phyloP scores from a whole-genome alignment of 2,113 vertebrate genomes.

The Epinephelus lanceolatus region DNA sequence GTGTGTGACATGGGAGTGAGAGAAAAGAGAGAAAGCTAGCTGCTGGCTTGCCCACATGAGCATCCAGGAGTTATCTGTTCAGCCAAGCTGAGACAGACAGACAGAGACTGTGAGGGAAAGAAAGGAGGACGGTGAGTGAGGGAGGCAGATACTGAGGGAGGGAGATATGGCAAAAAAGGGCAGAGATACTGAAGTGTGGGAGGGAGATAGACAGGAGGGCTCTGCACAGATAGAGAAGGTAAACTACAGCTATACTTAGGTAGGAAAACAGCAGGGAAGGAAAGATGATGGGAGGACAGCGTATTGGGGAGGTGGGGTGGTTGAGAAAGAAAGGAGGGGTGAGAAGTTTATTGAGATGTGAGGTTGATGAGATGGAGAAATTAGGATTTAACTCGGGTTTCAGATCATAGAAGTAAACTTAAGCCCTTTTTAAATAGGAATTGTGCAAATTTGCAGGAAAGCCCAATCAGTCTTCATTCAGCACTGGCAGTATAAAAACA shows the following conservation, averaged over 20 bases:
- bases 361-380: conserved; percentile 1
- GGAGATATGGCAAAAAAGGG: conserved; percentile 67
- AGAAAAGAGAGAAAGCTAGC: conserved; percentile 21
- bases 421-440: too few relatives aligned
- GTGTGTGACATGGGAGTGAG: conserved; percentile 19
- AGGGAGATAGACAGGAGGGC: conserved; percentile 56
- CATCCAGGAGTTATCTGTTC: conserved; percentile 72
- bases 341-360: conserved; percentile 17
- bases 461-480: too few relatives aligned
- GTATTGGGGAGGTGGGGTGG: background rate
- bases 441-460: too few relatives aligned
- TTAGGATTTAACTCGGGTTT: conserved; percentile 5
- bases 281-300: background rate
- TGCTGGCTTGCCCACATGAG: conserved; percentile 51
- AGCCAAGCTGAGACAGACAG: conserved; percentile 68
- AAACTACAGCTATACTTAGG: conserved; percentile 51
- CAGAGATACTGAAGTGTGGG: conserved; percentile 68
- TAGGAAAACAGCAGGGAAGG: background rate
- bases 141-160: conserved; percentile 58
- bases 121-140: conserved; percentile 51
- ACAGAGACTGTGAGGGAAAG: conserved; percentile 48
- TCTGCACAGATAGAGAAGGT: conserved; percentile 53
- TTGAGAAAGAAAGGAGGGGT: background rate
- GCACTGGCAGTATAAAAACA: too few relatives aligned
- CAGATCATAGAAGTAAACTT: background rate